Evolutionary conservation across 2,888 invertebrate species (phyloP).

Genomic region (Gryllus longicercus): DNA sequence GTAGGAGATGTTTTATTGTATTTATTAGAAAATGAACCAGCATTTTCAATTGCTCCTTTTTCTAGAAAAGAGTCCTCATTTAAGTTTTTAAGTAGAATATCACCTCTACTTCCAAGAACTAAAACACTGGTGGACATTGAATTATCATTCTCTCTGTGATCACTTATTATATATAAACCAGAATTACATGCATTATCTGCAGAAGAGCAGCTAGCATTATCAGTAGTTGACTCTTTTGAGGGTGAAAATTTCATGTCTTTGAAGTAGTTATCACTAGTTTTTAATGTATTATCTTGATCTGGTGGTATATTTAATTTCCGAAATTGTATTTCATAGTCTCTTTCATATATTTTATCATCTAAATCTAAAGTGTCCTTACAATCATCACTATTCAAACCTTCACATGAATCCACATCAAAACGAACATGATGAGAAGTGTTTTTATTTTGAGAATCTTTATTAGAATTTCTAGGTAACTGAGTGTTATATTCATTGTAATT

Average conservation of each 20-base stretch:
- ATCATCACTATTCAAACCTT: background rate
- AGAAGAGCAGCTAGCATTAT: background rate
- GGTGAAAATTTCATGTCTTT: background rate
- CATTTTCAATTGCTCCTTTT: too few relatives aligned
- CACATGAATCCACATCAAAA: background rate
- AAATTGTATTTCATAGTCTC: background rate
- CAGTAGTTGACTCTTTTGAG: background rate
- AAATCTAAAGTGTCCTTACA: background rate
- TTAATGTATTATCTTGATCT: background rate
- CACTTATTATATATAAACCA: background rate
- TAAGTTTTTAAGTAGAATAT: background rate
- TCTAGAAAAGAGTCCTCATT: conserved; percentile 3
- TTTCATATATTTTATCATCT: background rate
- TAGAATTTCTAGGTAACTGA: background rate
- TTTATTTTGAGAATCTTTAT: background rate
- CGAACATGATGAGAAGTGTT: conserved; percentile 2
- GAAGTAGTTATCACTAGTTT: background rate
- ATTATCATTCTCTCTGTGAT: background rate
- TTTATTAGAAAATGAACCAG: too few relatives aligned
- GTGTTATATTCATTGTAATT: background rate
- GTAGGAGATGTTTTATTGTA: too few relatives aligned
- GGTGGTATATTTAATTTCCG: background rate
- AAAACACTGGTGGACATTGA: background rate
- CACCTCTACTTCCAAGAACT: background rate
- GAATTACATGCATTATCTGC: background rate